phyloP scores from a whole-genome alignment of 2,888 invertebrate species.

The Leucoptera coffeella region DNA sequence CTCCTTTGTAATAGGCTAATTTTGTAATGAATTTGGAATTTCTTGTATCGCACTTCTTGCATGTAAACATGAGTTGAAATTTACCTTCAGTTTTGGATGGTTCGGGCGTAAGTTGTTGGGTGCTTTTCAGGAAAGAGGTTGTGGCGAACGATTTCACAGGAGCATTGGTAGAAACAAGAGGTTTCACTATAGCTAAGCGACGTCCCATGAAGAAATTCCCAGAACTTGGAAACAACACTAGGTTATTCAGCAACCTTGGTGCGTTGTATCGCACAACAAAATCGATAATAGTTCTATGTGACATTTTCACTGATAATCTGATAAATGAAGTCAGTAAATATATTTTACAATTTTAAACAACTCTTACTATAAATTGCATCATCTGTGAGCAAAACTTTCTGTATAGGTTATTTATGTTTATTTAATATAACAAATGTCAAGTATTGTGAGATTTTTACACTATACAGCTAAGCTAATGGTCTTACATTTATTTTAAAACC shows the following conservation, averaged over 20 bases:
- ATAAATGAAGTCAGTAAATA: too few relatives aligned
- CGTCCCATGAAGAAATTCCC: constrained; percentile 40
- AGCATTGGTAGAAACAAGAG: constrained; percentile 19
- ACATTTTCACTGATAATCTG: too few relatives aligned
- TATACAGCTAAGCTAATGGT: too few relatives aligned
- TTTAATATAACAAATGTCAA: too few relatives aligned
- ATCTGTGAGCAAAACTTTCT: too few relatives aligned
- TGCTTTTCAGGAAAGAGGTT: constrained; percentile 15
- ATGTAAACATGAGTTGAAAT: constrained; percentile 74
- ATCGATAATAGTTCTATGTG: constrained; percentile 33
- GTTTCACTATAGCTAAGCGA: constrained; percentile 17
- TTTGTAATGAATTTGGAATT: constrained; percentile 80
- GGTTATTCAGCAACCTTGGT: constrained; percentile 31
- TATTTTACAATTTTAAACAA: too few relatives aligned
- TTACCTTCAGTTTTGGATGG: constrained; percentile 37
- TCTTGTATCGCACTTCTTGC: constrained; percentile 77
- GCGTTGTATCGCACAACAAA: constrained; percentile 38
- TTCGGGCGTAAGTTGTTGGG: constrained; percentile 14
- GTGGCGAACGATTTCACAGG: constrained; percentile 26
- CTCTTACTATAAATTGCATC: too few relatives aligned
- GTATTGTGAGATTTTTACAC: too few relatives aligned
- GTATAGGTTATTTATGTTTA: too few relatives aligned
- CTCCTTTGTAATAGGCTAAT: constrained; percentile 77
- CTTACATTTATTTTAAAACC: too few relatives aligned
- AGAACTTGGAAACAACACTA: constrained; percentile 38